These are phyloP conservation scores for Pterois miles DNA, from an alignment of 2,797 vertebrate genomes.

Conservation along the genomic window DNA sequence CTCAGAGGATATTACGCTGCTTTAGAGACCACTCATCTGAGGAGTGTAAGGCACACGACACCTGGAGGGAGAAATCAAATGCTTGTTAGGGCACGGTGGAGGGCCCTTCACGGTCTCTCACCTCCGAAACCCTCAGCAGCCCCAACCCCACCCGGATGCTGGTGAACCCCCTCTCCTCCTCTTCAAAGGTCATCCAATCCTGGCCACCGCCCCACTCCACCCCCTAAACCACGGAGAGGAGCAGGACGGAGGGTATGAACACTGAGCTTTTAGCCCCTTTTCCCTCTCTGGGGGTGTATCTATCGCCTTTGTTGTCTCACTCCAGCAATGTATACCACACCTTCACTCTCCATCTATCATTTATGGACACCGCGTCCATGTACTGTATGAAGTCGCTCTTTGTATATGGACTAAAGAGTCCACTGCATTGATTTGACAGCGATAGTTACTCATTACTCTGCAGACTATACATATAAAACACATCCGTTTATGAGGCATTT, in stretches of 20 bases:
- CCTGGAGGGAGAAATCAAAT: conserved; percentile 80
- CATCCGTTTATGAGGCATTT: neutral
- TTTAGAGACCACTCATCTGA: conserved; percentile 57
- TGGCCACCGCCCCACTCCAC: conserved; percentile 25
- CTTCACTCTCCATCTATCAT: conserved; percentile 29
- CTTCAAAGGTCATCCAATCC: conserved; percentile 76
- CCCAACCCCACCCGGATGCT: conserved; percentile 47
- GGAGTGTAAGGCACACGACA: conserved; percentile 47
- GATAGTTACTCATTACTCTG: neutral
- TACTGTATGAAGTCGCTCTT: neutral
- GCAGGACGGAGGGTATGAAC: conserved; percentile 15
- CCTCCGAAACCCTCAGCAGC: conserved; percentile 69
- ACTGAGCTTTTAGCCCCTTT: conserved; percentile 59
- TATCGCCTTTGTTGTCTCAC: conserved; percentile 61
- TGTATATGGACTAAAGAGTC: neutral
- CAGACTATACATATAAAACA: neutral
- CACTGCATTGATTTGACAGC: neutral
- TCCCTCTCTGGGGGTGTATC: conserved; percentile 58
- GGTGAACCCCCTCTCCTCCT: conserved; percentile 35
- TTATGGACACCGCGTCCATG: neutral
- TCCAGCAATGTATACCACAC: conserved; percentile 22
- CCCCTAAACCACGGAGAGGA: conserved; percentile 26
- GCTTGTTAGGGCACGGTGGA: conserved; percentile 72
- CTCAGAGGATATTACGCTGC: conserved; percentile 48
- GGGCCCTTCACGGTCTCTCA: conserved; percentile 85